Evolutionary conservation across 2,888 invertebrate genomes (phyloP).

Genomic region (Rotaria magnacalcarata): DNA sequence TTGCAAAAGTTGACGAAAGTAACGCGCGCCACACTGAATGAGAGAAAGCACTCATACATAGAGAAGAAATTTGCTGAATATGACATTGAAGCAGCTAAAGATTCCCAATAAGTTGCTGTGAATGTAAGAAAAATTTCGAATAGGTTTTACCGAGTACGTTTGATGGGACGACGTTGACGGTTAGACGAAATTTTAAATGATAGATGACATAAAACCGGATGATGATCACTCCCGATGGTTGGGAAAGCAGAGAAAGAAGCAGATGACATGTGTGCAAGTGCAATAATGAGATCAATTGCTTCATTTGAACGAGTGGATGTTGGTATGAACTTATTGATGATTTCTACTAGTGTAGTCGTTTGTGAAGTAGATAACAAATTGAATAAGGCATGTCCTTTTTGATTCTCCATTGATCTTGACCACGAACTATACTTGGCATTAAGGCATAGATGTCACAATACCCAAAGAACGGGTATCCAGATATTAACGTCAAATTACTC

Average conservation of each 20-base stretch:
- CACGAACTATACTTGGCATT: neutral
- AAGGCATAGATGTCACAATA: no score
- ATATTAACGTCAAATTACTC: no score
- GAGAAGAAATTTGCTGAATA: no score
- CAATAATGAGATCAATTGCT: slow-evolving; percentile 9
- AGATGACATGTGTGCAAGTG: neutral
- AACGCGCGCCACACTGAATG: no score
- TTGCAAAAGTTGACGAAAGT: no score
- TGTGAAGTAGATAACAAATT: neutral
- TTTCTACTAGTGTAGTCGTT: neutral
- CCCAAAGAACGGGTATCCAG: no score
- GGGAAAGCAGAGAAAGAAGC: neutral
- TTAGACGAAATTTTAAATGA: neutral
- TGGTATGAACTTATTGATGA: neutral
- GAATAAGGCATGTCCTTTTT: neutral
- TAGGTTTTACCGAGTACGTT: neutral
- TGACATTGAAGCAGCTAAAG: no score
- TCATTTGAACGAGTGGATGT: neutral
- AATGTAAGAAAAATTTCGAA: neutral
- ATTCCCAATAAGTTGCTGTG: no score
- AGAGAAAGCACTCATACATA: no score
- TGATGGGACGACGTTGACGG: neutral
- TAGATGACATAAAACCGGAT: neutral
- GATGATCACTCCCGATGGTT: neutral
- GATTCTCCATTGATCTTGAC: neutral